Base-by-base conservation (phyloP, 2,888 invertebrate genomes). In the Chloroclystis v-ata region DNA sequence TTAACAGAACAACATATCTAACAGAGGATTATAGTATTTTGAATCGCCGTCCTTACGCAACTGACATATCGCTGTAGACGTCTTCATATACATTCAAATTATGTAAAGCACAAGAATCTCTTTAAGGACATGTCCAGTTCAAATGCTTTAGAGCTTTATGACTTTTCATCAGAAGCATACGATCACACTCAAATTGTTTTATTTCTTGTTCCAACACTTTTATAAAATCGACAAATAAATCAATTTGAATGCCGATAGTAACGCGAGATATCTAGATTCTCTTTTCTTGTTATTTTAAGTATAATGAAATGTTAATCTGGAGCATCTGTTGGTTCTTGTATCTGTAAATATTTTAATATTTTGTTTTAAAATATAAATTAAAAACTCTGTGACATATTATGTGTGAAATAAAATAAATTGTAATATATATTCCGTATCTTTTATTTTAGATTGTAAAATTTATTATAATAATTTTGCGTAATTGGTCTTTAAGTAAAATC, bases 391-490 rank as follows among this genome's bases (percentile, higher is more conserved):
- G 80, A 83, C 45, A 49, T 49, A 81, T 82, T 85, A 84, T 73
- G 84, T 85, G 86, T 86, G 85, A 81, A 85, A 84, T 82, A 83
- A 82, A 81, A 75, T 73, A 78, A 78, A 67, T 78, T 86, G 86
- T 85, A 86, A 82, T 84, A 85, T 86, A 85, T 75, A 70, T 63
- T 66, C 35, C 47, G 25, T 11, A 30, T 35, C 24, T 45, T 54
- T 48, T 45, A 56, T 52, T 52, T 43, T 16, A 1, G 3, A 6
- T 26, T 2, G 26, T 26, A 26, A 26, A 8, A 4, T 26, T 26
- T 26, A 26, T 6, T 8, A 8, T 6, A 24, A 8, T 1, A 1
- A 26, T 26, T 26, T 26, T 6, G 7, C 9, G 26, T 26, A 26
- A 6, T 26, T 26, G 9, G 26, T 26, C 26, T 20, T 20, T 20